These are phyloP conservation scores for Lepidochitona cinerea DNA, from an alignment of 2,888 invertebrate genomes.

Conservation along the genomic window DNA sequence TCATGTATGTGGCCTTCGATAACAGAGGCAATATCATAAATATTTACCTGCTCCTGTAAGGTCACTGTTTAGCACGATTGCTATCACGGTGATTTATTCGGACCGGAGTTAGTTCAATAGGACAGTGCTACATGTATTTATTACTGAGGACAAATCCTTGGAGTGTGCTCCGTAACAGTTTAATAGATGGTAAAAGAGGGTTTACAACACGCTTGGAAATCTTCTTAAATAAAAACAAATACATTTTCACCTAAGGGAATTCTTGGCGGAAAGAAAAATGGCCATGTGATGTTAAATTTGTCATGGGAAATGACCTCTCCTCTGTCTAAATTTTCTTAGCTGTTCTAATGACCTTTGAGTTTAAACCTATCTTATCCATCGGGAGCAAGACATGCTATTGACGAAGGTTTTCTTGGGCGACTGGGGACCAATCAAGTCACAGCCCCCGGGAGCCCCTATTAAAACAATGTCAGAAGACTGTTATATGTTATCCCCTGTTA, in stretches of 20 bases:
- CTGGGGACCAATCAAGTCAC: neutral
- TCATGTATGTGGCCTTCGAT: too few species aligned
- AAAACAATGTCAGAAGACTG: neutral
- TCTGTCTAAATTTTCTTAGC: neutral
- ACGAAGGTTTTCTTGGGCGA: neutral
- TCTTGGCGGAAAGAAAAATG: neutral
- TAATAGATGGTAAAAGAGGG: too few species aligned
- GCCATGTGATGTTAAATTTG: neutral
- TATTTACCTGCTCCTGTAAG: too few species aligned
- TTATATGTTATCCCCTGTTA: neutral
- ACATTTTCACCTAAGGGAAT: neutral
- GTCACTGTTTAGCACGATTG: too few species aligned
- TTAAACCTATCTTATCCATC: neutral
- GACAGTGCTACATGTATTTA: too few species aligned
- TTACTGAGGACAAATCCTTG: too few species aligned
- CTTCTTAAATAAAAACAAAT: neutral
- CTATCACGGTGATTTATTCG: too few species aligned
- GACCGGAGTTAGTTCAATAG: too few species aligned
- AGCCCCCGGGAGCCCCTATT: neutral
- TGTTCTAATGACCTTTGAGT: neutral
- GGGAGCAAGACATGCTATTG: neutral
- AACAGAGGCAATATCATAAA: too few species aligned
- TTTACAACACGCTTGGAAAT: too few species aligned
- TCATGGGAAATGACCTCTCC: neutral
- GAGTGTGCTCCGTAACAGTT: too few species aligned